Percentiles rank a stretch among this genome's conserved stretches.
phyloP scores from a whole-genome alignment of 2,113 vertebrate species.

The Etia nguti region DNA sequence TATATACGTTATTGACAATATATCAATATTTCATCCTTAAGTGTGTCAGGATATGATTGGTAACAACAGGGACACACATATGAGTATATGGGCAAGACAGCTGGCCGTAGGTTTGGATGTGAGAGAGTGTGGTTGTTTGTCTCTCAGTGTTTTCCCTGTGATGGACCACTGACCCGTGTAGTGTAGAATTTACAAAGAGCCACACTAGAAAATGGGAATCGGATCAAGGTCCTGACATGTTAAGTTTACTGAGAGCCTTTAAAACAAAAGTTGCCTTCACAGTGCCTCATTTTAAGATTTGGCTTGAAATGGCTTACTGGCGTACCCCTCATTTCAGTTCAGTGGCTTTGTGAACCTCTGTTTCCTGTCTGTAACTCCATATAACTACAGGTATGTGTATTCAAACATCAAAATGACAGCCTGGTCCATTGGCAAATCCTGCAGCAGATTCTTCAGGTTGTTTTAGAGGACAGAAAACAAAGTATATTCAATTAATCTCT shows the following conservation, averaged over 20 bases:
- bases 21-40: neutral
- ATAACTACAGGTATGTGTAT: neutral
- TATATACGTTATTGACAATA: neutral
- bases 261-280: neutral
- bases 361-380: neutral
- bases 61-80: neutral
- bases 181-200: neutral
- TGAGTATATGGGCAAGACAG: neutral
- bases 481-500: neutral
- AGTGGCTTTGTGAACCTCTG: neutral
- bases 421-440: too few species aligned
- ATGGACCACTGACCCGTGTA: neutral
- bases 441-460: neutral
- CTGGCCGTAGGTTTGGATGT: neutral
- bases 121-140: neutral
- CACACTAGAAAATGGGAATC: neutral
- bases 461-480: neutral
- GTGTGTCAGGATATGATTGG: neutral
- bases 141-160: neutral
- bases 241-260: neutral
- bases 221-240: neutral
- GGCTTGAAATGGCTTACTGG: neutral
- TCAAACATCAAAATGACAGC: too few species aligned
- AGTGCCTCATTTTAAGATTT: neutral
- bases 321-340: neutral